Evolutionary conservation across 2,888 invertebrate species (phyloP).

Genomic region (Melanargia galathea): DNA sequence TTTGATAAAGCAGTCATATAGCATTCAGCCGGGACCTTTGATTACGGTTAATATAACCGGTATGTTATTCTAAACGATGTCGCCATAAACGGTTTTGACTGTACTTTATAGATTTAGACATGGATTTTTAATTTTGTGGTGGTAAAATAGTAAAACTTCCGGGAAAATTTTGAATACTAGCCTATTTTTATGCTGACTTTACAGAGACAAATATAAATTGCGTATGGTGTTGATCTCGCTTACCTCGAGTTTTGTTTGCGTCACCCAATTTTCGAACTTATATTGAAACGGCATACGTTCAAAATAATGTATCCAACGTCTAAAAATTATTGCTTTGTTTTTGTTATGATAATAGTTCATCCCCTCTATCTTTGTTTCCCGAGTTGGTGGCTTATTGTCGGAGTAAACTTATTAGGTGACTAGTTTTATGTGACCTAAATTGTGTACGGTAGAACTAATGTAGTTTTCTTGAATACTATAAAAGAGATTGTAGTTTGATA

Average conservation of each 20-base stretch:
- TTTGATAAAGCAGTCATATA: too few species aligned
- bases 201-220: constrained; percentile 24
- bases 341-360: constrained; percentile 47
- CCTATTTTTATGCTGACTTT: constrained; percentile 21
- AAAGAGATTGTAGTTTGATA: not conserved
- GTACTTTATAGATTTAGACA: too few species aligned
- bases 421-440: constrained; percentile 26
- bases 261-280: constrained; percentile 37
- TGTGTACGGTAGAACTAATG: constrained; percentile 2
- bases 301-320: constrained; percentile 52
- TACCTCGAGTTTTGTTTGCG: constrained; percentile 31
- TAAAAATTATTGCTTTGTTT: constrained; percentile 66
- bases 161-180: too few species aligned
- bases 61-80: too few species aligned
- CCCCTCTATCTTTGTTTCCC: constrained; percentile 38
- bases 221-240: constrained; percentile 28
- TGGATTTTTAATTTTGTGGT: too few species aligned
- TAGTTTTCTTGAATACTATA: not conserved
- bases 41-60: too few species aligned
- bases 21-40: too few species aligned
- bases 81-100: too few species aligned
- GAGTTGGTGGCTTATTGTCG: constrained; percentile 30
- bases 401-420: constrained; percentile 34
- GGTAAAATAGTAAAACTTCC: too few species aligned
- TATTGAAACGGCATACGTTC: constrained; percentile 37